These are phyloP conservation scores for Cataglyphis rosenhaueri DNA, from an alignment of 2,888 invertebrate species.

Conservation along the genomic window DNA sequence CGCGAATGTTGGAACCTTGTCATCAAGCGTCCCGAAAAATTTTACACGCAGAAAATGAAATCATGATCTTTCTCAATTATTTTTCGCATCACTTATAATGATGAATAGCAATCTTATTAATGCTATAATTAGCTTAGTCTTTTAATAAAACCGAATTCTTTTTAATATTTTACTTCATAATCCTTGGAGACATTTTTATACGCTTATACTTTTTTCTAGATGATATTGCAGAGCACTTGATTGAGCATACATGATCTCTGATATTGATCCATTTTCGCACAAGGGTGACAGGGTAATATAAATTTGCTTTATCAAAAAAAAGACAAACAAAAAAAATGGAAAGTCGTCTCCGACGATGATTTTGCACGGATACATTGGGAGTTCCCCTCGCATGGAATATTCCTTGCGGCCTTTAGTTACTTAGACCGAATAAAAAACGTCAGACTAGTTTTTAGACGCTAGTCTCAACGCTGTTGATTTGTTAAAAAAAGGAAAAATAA, in stretches of 20 bases:
- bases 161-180: constrained; percentile 12
- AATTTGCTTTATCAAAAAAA: constrained; percentile 18
- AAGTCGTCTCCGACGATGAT: constrained; percentile 54
- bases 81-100: background rate
- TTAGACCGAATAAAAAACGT: constrained; percentile 67
- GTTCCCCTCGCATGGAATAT: constrained; percentile 69
- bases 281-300: constrained; percentile 43
- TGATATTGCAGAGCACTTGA: constrained; percentile 24
- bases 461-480: constrained; percentile 81
- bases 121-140: background rate
- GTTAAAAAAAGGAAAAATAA: constrained; percentile 78
- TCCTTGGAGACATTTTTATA: constrained; percentile 38
- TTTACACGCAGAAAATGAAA: background rate
- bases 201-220: constrained; percentile 37
- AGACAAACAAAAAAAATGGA: background rate
- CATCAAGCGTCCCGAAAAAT: background rate
- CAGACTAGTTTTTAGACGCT: constrained; percentile 76
- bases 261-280: constrained; percentile 11
- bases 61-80: background rate
- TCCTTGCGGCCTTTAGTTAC: constrained; percentile 75
- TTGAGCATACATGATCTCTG: constrained; percentile 28
- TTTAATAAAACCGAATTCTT: constrained; percentile 4
- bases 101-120: constrained; percentile 24
- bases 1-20: constrained; percentile 26
- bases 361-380: constrained; percentile 59